Conservation (phyloP, 2,888 invertebrate species). For the Drosophila percnosoma region DNA sequence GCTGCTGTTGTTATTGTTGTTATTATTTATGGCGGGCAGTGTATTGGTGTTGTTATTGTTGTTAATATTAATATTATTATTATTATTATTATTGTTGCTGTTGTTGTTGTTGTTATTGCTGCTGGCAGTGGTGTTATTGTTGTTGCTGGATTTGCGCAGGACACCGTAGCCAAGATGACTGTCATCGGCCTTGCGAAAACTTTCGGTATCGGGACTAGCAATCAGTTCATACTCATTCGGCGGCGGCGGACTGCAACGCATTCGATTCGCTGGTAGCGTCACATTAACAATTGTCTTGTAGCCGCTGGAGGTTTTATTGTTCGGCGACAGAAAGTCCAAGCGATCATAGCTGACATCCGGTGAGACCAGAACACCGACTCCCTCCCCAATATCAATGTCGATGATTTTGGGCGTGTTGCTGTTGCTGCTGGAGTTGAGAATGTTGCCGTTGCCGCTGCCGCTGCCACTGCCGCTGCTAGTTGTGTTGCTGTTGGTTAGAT, state of each 20-base stretch:
- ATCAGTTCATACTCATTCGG: constrained; percentile 93
- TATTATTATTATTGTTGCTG: constrained; percentile 26
- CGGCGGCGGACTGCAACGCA: constrained; percentile 80
- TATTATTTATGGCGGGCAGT: constrained; percentile 48
- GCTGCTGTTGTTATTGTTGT: constrained; percentile 22
- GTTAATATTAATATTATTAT: constrained; percentile 24
- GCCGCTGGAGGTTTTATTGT: constrained; percentile 88
- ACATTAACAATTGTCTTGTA: constrained; percentile 90
- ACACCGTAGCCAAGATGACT: constrained; percentile 92
- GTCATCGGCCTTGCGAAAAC: constrained; percentile 91
- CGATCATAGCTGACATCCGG: constrained; percentile 90
- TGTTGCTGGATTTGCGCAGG: constrained; percentile 88
- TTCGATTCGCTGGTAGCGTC: constrained; percentile 85
- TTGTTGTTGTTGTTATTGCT: constrained; percentile 30
- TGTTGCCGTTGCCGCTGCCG: constrained; percentile 16
- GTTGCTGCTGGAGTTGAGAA: constrained; percentile 9
- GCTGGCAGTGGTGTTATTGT: constrained; percentile 27
- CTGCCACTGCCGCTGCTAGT: constrained; percentile 7
- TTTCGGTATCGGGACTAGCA: constrained; percentile 87
- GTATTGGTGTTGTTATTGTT: constrained; percentile 34
- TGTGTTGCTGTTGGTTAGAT: constrained; percentile 20
- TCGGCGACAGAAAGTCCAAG: constrained; percentile 92
- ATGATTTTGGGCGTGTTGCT: constrained; percentile 72
- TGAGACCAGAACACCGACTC: constrained; percentile 33
- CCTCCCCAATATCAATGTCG: constrained; percentile 82